Evolutionary conservation across 2,888 invertebrate species (phyloP), one percentile per base, ranked within the genome.

Genomic region (Drosophila longiperda): DNA sequence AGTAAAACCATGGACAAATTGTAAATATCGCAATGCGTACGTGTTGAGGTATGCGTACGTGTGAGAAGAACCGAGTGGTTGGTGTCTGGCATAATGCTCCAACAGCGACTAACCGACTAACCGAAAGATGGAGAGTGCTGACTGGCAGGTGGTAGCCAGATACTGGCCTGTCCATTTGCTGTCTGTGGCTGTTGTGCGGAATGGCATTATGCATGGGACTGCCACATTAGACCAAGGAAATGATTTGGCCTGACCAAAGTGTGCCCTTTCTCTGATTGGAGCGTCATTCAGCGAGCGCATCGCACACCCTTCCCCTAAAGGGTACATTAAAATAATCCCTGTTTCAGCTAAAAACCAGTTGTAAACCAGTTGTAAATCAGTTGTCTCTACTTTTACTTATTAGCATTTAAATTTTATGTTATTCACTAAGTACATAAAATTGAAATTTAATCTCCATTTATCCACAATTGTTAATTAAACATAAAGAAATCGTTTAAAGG

Each of bases 11-110:
- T 60, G 69, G 59, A 26, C 64, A 61, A 64, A 60, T 58, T 75
- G 65, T 75, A 75, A 75, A 75, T 75, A 75, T 75, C 34, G 34
- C 53, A 36, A 49, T 34, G 60, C 53, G 75, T 75, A 75, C 74
- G 75, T 75, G 75, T 58, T 45, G 50, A 73, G 53, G 57, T 57
- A 57, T 57, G 57, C 57, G 57, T 57, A 57, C 57, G 57, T 57
- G 57, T 57, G 57, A 42, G 57, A 23, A 42, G 42, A 57, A 32
- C 57, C 42, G 11, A 42, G 32, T 57, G 29, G 23, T 42, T 57
- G 55, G 55, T n/a, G 55, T 12, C n/a, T n/a, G 55, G n/a, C 29
- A 40, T 40, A 55, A 55, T 55, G 57, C 57, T 32, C 57, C 38
- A 20, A 40, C 40, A 15, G 6, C 29, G 29, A 29, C 29, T 29